phyloP scores from a whole-genome alignment of 1,140 invertebrate genomes.

The Zaprionus kolodkinae region DNA sequence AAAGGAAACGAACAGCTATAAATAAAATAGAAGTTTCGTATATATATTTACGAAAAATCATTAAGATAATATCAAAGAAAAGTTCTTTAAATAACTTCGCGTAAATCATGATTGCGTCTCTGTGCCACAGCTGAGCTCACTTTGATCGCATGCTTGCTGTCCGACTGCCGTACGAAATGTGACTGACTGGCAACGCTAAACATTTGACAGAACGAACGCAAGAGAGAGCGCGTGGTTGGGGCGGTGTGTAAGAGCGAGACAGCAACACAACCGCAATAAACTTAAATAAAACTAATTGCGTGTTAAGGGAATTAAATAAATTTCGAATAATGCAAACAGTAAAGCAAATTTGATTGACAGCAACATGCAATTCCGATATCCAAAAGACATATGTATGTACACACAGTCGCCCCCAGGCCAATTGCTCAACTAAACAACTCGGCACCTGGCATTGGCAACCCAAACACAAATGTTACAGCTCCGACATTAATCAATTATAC shows the following conservation, averaged over 20 bases:
- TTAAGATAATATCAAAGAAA: neutral
- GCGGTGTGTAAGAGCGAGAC: conserved; percentile 44
- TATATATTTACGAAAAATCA: conserved; percentile 9
- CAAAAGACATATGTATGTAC: conserved; percentile 20
- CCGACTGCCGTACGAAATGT: conserved; percentile 17
- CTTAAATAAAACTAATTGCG: conserved; percentile 83
- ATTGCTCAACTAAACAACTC: conserved; percentile 78
- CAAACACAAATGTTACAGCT: conserved; percentile 66
- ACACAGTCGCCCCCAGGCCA: conserved; percentile 26
- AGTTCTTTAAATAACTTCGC: conserved; percentile 6
- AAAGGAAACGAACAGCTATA: neutral
- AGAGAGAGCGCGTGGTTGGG: conserved; percentile 19
- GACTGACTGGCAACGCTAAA: conserved; percentile 68
- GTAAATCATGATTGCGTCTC: neutral
- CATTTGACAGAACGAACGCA: conserved; percentile 61
- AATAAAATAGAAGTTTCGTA: neutral
- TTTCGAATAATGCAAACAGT: conserved; percentile 80
- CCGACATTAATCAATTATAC: conserved; percentile 71
- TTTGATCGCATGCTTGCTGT: conserved; percentile 38
- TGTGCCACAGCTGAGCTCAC: conserved; percentile 23
- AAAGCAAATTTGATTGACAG: conserved; percentile 80
- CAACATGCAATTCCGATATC: conserved; percentile 70
- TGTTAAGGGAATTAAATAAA: conserved; percentile 82
- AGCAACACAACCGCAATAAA: conserved; percentile 77
- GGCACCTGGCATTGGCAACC: conserved; percentile 46